Percentiles rank a stretch among this genome's conserved stretches.
phyloP scores from a whole-genome alignment of 1,140 invertebrate genomes.

The Zaprionus camerounensis region DNA sequence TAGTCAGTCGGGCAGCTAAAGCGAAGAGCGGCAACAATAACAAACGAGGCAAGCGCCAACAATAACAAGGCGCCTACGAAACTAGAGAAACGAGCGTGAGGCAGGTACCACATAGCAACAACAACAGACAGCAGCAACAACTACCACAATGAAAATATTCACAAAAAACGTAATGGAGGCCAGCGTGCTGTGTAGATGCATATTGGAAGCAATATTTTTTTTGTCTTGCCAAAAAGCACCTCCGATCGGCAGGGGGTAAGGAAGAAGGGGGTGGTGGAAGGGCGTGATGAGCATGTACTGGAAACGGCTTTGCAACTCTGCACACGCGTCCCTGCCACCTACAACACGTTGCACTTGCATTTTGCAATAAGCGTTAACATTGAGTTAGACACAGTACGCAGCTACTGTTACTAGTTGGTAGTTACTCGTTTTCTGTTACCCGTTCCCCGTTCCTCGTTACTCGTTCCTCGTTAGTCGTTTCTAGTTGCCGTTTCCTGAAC shows the following conservation, averaged over 20 bases:
- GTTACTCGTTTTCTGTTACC: background rate
- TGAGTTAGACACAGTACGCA: conserved; percentile 23
- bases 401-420: background rate
- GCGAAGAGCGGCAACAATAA: conserved; percentile 50
- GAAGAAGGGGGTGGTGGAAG: background rate
- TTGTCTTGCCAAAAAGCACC: background rate
- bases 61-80: conserved; percentile 57
- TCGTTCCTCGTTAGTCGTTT: background rate
- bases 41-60: conserved; percentile 42
- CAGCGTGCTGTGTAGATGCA: background rate
- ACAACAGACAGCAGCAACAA: background rate
- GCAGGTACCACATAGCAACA: conserved; percentile 16
- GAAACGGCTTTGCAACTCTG: conserved; percentile 52
- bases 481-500: conserved; percentile 3
- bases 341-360: conserved; percentile 43
- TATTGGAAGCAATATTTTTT: conserved; percentile 3
- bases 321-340: conserved; percentile 16
- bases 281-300: conserved; percentile 4
- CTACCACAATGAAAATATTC: background rate
- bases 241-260: background rate
- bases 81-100: conserved; percentile 11
- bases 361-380: conserved; percentile 56
- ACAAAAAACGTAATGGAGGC: background rate
- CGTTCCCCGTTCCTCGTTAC: background rate
- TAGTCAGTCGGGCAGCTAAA: conserved; percentile 2